Conservation (phyloP, 1,140 invertebrate species). For the Aphelenchoides fujianensis region DNA sequence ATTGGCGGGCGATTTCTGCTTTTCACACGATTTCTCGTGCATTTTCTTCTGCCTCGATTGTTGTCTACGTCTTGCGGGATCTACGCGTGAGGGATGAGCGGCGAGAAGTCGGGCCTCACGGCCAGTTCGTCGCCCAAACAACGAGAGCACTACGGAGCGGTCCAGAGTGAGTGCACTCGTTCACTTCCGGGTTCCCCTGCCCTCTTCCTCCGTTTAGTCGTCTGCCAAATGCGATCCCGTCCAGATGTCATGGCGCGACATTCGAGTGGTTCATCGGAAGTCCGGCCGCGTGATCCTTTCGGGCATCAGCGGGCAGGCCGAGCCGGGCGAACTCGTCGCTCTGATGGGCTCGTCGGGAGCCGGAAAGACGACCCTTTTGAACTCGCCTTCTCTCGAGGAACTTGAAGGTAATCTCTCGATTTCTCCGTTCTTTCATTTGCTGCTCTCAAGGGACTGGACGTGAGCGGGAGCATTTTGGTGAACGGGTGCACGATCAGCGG, state of each 20-base stretch:
- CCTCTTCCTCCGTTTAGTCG: neutral
- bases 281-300: conserved; percentile 39
- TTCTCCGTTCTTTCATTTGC: neutral
- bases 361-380: conserved; percentile 61
- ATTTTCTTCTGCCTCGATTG: too few relatives aligned
- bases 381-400: conserved; percentile 55
- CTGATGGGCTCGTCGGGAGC: conserved; percentile 63
- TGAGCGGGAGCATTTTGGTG: conserved; percentile 54
- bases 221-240: conserved; percentile 16
- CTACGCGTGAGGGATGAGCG: too few relatives aligned
- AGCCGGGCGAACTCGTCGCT: conserved; percentile 58
- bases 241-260: conserved; percentile 32
- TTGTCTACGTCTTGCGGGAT: too few relatives aligned
- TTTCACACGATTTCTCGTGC: too few relatives aligned
- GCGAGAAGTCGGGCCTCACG: neutral
- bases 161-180: too few relatives aligned
- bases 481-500: conserved; percentile 50
- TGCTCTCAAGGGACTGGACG: conserved; percentile 50
- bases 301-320: conserved; percentile 42
- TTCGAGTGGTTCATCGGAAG: conserved; percentile 36
- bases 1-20: too few relatives aligned
- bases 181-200: too few relatives aligned
- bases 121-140: neutral
- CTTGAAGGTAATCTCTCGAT: conserved; percentile 35
- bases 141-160: neutral